Evolutionary conservation across 2,113 vertebrate species (phyloP).

Genomic region (Reinhardtius hippoglossoides): DNA sequence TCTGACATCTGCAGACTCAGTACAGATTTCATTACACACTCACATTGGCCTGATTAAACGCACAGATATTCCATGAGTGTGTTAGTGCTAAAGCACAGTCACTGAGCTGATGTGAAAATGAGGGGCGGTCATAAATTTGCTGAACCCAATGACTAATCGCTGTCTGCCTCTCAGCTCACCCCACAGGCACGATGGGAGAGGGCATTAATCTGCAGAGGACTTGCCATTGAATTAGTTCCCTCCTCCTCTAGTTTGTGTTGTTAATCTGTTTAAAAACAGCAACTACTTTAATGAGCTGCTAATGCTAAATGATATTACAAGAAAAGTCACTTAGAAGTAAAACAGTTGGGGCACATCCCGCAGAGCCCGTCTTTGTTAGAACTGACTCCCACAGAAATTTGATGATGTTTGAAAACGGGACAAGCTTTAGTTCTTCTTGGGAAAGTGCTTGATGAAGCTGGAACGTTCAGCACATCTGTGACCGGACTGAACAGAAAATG

Average conservation of each 20-base stretch:
- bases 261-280: conserved; percentile 50
- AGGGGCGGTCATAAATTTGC: conserved; percentile 58
- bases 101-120: conserved; percentile 67
- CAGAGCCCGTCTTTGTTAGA: conserved; percentile 11
- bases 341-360: not conserved
- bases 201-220: conserved; percentile 56
- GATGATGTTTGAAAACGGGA: not conserved
- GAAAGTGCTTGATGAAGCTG: not conserved
- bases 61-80: conserved; percentile 47
- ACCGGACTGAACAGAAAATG: not conserved
- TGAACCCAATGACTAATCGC: conserved; percentile 63
- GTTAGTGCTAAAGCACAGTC: conserved; percentile 32
- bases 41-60: conserved; percentile 41
- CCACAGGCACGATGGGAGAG: conserved; percentile 54
- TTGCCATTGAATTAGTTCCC: conserved; percentile 27
- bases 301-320: conserved; percentile 41
- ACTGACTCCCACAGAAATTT: not conserved
- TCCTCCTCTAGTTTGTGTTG: conserved; percentile 8
- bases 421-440: conserved; percentile 5
- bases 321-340: conserved; percentile 12
- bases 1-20: not conserved
- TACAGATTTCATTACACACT: conserved; percentile 10
- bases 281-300: conserved; percentile 35
- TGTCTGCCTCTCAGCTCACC: conserved; percentile 58
- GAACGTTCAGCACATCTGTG: not conserved